phyloP scores from a whole-genome alignment of 2,113 vertebrate species.

The Daphoenositta chrysoptera region DNA sequence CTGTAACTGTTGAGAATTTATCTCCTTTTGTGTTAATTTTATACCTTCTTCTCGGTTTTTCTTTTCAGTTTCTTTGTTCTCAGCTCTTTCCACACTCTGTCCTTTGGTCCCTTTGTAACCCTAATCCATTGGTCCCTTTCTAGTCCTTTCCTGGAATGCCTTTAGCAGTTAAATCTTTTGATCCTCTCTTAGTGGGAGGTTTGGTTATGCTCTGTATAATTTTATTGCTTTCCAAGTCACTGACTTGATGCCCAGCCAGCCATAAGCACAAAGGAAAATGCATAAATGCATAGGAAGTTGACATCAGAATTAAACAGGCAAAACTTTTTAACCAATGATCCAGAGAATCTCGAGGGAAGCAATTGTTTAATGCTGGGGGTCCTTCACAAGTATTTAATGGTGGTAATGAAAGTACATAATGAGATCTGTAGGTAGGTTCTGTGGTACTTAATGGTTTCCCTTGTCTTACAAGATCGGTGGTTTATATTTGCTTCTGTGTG shows the following conservation, averaged over 20 bases:
- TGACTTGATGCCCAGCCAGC: not conserved
- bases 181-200: not conserved
- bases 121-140: not conserved
- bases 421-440: not conserved
- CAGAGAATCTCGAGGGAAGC: not conserved
- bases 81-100: not conserved
- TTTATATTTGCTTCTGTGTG: not conserved
- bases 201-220: not conserved
- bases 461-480: not conserved
- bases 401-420: not conserved
- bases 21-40: not conserved
- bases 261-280: not conserved
- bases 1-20: not conserved
- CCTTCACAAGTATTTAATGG: not conserved
- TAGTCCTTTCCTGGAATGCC: not conserved
- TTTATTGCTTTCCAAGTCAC: slow-evolving; percentile 5
- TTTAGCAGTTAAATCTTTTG: not conserved
- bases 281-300: not conserved
- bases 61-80: not conserved
- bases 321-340: not conserved
- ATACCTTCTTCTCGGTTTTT: not conserved
- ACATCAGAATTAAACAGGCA: not conserved
- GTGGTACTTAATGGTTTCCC: not conserved
- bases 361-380: not conserved
- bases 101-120: not conserved